These are phyloP conservation scores for Brachypalpus laphriformis DNA, from an alignment of 2,888 invertebrate species.

Conservation along the genomic window DNA sequence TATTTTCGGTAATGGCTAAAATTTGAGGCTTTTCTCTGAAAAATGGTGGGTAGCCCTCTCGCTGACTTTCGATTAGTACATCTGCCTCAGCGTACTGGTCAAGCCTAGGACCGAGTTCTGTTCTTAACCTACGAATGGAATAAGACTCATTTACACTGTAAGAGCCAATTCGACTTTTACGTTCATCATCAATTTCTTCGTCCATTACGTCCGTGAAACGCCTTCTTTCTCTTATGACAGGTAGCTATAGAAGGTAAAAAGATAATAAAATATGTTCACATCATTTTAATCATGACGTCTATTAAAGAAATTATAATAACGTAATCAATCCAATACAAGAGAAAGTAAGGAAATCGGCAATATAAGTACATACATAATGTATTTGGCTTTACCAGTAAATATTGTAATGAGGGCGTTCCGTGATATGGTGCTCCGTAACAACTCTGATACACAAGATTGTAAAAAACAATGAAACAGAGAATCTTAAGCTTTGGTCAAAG, in stretches of 20 bases:
- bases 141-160: constrained; percentile 88
- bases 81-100: constrained; percentile 95
- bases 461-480: too few relatives aligned
- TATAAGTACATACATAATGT: too few relatives aligned
- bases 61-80: constrained; percentile 91
- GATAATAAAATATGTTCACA: too few relatives aligned
- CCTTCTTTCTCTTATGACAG: constrained; percentile 93
- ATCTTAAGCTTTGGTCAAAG: too few relatives aligned
- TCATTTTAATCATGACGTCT: too few relatives aligned
- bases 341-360: too few relatives aligned
- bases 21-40: constrained; percentile 96
- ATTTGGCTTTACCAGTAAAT: too few relatives aligned
- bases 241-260: constrained; percentile 85
- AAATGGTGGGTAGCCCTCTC: constrained; percentile 92
- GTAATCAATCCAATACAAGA: too few relatives aligned
- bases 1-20: constrained; percentile 91
- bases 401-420: too few relatives aligned
- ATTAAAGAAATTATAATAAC: too few relatives aligned
- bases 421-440: too few relatives aligned
- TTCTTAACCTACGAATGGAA: constrained; percentile 89
- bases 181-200: constrained; percentile 96
- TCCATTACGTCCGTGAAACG: constrained; percentile 97
- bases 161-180: constrained; percentile 90
- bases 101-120: constrained; percentile 92
- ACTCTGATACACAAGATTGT: too few relatives aligned